phyloP scores from a whole-genome alignment of 1,140 invertebrate species.

The Apis dorsata region DNA sequence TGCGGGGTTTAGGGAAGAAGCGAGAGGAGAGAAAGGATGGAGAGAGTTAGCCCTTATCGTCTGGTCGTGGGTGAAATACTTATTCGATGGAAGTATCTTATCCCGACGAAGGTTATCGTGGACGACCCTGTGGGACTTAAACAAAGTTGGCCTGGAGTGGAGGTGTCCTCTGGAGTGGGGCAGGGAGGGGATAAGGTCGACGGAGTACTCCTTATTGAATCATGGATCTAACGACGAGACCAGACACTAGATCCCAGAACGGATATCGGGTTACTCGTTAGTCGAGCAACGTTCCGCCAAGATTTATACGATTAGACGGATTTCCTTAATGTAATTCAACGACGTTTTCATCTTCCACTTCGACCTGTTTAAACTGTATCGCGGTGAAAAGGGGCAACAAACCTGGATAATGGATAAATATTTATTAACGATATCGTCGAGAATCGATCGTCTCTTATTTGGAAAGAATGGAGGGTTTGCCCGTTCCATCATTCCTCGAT shows the following conservation, averaged over 20 bases:
- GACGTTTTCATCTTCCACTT: slow-evolving; percentile 15
- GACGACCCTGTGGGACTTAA: slow-evolving; percentile 63
- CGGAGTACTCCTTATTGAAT: slow-evolving; percentile 66
- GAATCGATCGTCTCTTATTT: background rate
- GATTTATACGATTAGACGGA: slow-evolving; percentile 65
- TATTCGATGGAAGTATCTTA: slow-evolving; percentile 65
- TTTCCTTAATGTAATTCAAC: slow-evolving; percentile 48
- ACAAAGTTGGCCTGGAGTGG: slow-evolving; percentile 58
- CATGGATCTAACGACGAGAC: slow-evolving; percentile 65
- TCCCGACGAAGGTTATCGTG: slow-evolving; percentile 65
- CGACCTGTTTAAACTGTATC: background rate
- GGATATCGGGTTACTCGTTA: slow-evolving; percentile 68
- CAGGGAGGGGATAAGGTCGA: slow-evolving; percentile 28
- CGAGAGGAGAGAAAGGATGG: slow-evolving; percentile 41
- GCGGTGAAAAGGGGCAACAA: background rate
- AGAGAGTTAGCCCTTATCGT: slow-evolving; percentile 50
- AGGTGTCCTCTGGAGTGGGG: background rate
- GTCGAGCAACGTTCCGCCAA: slow-evolving; percentile 44
- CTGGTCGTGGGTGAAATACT: slow-evolving; percentile 63
- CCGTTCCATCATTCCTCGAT: background rate
- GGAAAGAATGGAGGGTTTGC: background rate
- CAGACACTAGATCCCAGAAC: slow-evolving; percentile 63
- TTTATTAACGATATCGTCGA: background rate
- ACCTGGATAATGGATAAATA: background rate
- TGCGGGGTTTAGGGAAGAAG: slow-evolving; percentile 44